Base-by-base conservation (phyloP, 2,797 vertebrate genomes). In the Allobates femoralis region DNA sequence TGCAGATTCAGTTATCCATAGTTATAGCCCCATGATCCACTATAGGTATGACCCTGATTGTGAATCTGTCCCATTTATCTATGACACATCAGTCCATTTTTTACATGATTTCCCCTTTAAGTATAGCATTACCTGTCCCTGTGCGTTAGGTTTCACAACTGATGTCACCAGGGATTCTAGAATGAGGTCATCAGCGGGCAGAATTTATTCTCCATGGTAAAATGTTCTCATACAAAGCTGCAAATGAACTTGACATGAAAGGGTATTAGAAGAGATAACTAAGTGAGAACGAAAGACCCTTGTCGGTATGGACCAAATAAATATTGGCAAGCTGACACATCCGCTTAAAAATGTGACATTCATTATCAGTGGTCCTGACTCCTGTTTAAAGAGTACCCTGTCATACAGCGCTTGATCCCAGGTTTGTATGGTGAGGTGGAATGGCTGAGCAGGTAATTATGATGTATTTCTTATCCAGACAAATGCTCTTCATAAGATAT, bases 391-490 rank as follows among this genome's bases (percentile, higher is more conserved):
- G 71, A 64, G 18, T 30, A 75, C 69, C 75, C 26, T 81, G 58
- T 85, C 66, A 81, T 46, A 51, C 41, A 37, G 69, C 50, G 56
- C 30, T 66, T 75, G 77, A 84, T 74, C 56, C 76, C 8, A 66
- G 46, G 41, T 74, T 79, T 84, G 66, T 58, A 84, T 87, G 79
- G 53, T 62, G 46, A 79, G 77, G 46, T 81, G 66, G 74, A 75
- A 74, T 26, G 34, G 50, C 81, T 84, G 23, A 50, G 56, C 75
- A 84, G 46, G 41, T 87, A 87, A 87, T 80, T 84, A 80, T 84
- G 76, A 87, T 87, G 58, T 79, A 87, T 84, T 79, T 84, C 60
- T 81, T 76, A 76, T 84, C 32, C 50, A 81, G 86, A 87, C 82
- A 87, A 75, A 84, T 74, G 81, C 34, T 84, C 60, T 85, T 50